Evolutionary conservation across 2,888 invertebrate genomes (phyloP).

Genomic region (Pantelozetes paolii): DNA sequence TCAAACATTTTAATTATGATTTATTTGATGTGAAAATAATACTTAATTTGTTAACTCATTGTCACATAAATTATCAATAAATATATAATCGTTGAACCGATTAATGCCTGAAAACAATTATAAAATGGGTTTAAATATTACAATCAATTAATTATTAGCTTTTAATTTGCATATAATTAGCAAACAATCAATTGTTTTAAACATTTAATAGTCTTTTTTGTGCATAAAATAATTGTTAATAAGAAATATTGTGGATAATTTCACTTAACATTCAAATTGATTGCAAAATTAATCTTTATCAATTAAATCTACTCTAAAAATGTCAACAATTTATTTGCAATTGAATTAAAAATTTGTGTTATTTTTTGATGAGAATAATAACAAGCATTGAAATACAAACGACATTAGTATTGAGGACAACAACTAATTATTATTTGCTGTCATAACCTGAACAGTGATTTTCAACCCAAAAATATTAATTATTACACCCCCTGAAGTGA

Average conservation of each 20-base stretch:
- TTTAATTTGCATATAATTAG: background rate
- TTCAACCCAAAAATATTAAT: background rate
- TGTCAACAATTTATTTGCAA: background rate
- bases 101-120: too few relatives aligned
- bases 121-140: too few relatives aligned
- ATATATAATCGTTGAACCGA: too few relatives aligned
- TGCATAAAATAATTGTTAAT: too few relatives aligned
- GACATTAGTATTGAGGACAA: slow-evolving; percentile 8
- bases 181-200: background rate
- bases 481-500: too few relatives aligned
- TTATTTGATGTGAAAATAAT: background rate
- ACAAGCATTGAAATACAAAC: too few relatives aligned
- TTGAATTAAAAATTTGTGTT: too few relatives aligned
- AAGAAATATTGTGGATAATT: background rate
- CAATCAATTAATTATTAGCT: background rate
- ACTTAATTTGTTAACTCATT: background rate
- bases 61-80: background rate
- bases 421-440: background rate
- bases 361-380: too few relatives aligned
- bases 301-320: background rate
- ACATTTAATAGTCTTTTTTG: too few relatives aligned
- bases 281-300: background rate
- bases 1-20: background rate
- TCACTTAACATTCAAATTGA: background rate
- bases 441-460: background rate